Evolutionary conservation across 2,888 invertebrate species (phyloP).

Genomic region (Pachycephus smyrnensis): DNA sequence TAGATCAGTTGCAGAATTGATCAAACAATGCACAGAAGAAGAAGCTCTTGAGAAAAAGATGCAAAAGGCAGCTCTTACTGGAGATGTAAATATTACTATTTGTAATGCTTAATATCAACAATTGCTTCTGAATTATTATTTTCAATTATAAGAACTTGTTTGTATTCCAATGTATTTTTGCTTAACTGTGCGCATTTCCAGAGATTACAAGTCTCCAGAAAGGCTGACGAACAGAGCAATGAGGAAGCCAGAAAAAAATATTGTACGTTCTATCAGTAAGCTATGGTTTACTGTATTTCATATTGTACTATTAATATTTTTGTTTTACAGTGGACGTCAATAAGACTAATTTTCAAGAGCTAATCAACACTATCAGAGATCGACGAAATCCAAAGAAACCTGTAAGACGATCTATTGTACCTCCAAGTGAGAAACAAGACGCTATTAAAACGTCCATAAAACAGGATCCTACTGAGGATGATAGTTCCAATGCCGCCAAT

Average conservation of each 20-base stretch:
- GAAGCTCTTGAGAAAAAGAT: conserved; percentile 59
- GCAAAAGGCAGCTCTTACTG: conserved; percentile 24
- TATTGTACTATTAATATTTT: not conserved
- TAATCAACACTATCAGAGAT: conserved; percentile 58
- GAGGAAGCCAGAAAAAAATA: conserved; percentile 65
- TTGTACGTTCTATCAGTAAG: conserved; percentile 45
- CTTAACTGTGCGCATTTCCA: conserved; percentile 32
- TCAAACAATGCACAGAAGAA: conserved; percentile 65
- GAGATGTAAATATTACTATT: conserved; percentile 17
- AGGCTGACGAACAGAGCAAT: conserved; percentile 60
- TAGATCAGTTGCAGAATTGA: conserved; percentile 59
- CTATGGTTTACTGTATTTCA: not conserved
- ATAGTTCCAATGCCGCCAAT: conserved; percentile 12
- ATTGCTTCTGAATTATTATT: conserved; percentile 16
- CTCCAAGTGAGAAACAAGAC: conserved; percentile 2
- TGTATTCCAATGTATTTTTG: conserved; percentile 1
- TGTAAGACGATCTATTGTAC: conserved; percentile 31
- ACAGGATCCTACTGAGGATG: not conserved
- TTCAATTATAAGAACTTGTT: not conserved
- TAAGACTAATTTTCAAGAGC: conserved; percentile 56
- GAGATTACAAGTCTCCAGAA: conserved; percentile 58
- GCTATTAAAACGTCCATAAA: not conserved
- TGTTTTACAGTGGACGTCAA: conserved; percentile 57
- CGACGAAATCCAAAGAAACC: conserved; percentile 30
- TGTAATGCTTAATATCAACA: conserved; percentile 6